Evolutionary conservation across 2,797 vertebrate genomes (phyloP).

Genomic region (Rhinella marina): DNA sequence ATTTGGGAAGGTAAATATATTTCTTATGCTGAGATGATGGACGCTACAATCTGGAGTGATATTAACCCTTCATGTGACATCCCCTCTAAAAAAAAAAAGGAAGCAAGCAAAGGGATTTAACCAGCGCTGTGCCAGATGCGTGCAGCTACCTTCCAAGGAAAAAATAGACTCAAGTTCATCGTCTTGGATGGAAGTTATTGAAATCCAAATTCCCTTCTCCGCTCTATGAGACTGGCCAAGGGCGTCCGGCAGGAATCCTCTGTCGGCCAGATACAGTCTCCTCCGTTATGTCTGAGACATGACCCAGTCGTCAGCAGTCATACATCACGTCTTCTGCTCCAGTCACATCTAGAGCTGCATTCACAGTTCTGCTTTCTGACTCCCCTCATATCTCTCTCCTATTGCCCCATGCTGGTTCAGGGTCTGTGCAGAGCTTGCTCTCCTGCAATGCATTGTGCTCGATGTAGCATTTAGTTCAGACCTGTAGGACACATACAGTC

Average conservation of each 20-base stretch:
- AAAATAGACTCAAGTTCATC: slow-evolving; percentile 1
- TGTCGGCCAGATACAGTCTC: no score
- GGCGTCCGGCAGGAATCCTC: no score
- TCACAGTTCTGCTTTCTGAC: no score
- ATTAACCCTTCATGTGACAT: no score
- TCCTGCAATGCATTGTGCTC: background rate
- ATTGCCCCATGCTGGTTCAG: background rate
- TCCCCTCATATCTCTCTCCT: background rate
- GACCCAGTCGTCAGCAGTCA: no score
- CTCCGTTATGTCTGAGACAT: no score
- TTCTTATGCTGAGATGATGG: background rate
- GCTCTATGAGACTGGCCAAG: no score
- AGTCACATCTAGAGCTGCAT: background rate
- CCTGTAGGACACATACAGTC: no score
- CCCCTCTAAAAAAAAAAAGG: no score
- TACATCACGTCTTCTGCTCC: background rate
- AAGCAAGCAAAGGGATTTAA: background rate
- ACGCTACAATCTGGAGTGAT: no score
- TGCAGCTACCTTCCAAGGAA: background rate
- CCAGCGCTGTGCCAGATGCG: background rate
- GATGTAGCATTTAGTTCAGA: background rate
- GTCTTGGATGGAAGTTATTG: background rate
- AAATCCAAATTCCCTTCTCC: no score
- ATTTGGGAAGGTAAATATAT: background rate
- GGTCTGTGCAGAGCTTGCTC: background rate